These are phyloP conservation scores for Dorcus parallelipipedus DNA, from an alignment of 2,888 invertebrate genomes.

Conservation along the genomic window DNA sequence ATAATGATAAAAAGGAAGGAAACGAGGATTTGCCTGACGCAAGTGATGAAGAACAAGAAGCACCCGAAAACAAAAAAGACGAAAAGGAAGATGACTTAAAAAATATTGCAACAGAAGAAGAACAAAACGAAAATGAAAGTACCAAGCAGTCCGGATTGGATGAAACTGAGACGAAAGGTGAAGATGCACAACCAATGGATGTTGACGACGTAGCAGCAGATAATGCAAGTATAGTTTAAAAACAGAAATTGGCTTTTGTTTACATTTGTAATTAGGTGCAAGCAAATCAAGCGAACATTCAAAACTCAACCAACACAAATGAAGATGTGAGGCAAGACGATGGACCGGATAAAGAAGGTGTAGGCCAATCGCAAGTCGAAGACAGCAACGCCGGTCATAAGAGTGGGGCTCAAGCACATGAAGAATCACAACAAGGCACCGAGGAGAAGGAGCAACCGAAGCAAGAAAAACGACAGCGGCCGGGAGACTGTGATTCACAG, in stretches of 20 bases:
- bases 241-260: neutral
- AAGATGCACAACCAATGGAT: slow-evolving; percentile 44
- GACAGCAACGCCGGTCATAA: slow-evolving; percentile 69
- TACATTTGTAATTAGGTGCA: slow-evolving; percentile 49
- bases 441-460: slow-evolving; percentile 40
- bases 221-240: slow-evolving; percentile 39
- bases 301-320: slow-evolving; percentile 44
- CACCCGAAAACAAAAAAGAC: slow-evolving; percentile 34
- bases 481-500: slow-evolving; percentile 72
- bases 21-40: slow-evolving; percentile 37
- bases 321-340: slow-evolving; percentile 57
- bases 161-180: slow-evolving; percentile 24
- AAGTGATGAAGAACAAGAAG: slow-evolving; percentile 37
- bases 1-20: slow-evolving; percentile 36
- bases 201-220: slow-evolving; percentile 49
- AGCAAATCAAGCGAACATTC: slow-evolving; percentile 36
- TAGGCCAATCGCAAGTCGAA: slow-evolving; percentile 73
- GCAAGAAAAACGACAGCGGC: slow-evolving; percentile 60
- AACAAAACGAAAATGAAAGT: slow-evolving; percentile 30
- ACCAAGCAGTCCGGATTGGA: slow-evolving; percentile 33
- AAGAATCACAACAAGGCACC: slow-evolving; percentile 37
- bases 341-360: slow-evolving; percentile 62
- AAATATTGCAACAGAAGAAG: slow-evolving; percentile 22
- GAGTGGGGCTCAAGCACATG: slow-evolving; percentile 49
- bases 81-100: slow-evolving; percentile 31